Conservation (phyloP, 2,888 invertebrate species). For the Bembecia ichneumoniformis region DNA sequence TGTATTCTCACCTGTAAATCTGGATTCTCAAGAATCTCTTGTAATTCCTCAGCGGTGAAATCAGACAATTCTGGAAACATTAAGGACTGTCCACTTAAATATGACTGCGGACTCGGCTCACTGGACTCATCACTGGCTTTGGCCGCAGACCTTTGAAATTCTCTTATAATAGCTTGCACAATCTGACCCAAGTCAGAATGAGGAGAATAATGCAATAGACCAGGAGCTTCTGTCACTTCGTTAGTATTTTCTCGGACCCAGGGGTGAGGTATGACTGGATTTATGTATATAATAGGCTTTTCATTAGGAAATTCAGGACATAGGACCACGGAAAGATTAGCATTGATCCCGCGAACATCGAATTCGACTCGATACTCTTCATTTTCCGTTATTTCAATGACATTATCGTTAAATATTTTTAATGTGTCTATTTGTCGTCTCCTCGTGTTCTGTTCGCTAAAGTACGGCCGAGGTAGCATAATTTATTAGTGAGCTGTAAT, state of each 20-base stretch:
- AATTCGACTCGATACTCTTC: slow-evolving; percentile 82
- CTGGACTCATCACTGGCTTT: slow-evolving; percentile 63
- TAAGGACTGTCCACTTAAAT: slow-evolving; percentile 29
- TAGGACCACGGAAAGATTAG: slow-evolving; percentile 77
- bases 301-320: slow-evolving; percentile 82
- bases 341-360: slow-evolving; percentile 74
- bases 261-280: slow-evolving; percentile 77
- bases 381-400: slow-evolving; percentile 78
- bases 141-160: slow-evolving; percentile 75
- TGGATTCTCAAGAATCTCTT: slow-evolving; percentile 77
- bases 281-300: slow-evolving; percentile 78
- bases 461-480: slow-evolving; percentile 73
- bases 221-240: slow-evolving; percentile 81
- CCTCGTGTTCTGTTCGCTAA: slow-evolving; percentile 70
- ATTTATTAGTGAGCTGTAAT: slow-evolving; percentile 9
- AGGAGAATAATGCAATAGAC: slow-evolving; percentile 81
- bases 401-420: slow-evolving; percentile 87
- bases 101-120: slow-evolving; percentile 41
- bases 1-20: slow-evolving; percentile 68
- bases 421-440: slow-evolving; percentile 85
- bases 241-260: slow-evolving; percentile 80
- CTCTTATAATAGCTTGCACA: slow-evolving; percentile 84
- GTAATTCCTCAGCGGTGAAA: slow-evolving; percentile 74
- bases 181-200: slow-evolving; percentile 86
- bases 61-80: slow-evolving; percentile 54